phyloP scores from a whole-genome alignment of 2,113 vertebrate genomes.

The Dermatemys mawii region DNA sequence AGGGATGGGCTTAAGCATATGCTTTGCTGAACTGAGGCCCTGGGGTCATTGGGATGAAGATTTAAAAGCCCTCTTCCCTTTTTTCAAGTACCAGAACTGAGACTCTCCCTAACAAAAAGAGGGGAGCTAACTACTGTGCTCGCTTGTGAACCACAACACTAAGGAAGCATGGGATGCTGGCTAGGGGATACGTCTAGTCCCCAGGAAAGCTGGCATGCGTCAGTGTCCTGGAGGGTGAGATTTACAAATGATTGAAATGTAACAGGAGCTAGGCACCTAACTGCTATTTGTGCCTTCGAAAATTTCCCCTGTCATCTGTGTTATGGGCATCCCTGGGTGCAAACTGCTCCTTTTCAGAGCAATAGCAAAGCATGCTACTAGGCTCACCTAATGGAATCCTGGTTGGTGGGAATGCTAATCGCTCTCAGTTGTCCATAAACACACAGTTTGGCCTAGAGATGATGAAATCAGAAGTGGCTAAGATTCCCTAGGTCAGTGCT shows the following conservation, averaged over 20 bases:
- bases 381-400: conserved; percentile 7
- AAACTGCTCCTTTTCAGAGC: not conserved
- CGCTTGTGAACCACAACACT: not conserved
- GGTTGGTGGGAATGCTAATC: not conserved
- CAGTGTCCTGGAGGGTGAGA: not conserved
- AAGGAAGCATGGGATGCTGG: not conserved
- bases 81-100: too few relatives aligned
- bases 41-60: not conserved
- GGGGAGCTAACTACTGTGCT: too few relatives aligned
- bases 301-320: not conserved
- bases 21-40: not conserved
- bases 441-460: not conserved
- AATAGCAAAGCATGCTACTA: not conserved
- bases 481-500: not conserved
- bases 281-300: not conserved
- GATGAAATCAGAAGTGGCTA: not conserved
- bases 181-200: not conserved
- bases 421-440: not conserved
- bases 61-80: not conserved
- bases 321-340: not conserved
- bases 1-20: too few relatives aligned
- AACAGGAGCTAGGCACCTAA: not conserved
- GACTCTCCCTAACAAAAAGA: too few relatives aligned
- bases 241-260: not conserved
- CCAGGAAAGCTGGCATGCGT: not conserved